Conservation (phyloP, 2,113 vertebrate species). For the Phyllostomus hastatus region DNA sequence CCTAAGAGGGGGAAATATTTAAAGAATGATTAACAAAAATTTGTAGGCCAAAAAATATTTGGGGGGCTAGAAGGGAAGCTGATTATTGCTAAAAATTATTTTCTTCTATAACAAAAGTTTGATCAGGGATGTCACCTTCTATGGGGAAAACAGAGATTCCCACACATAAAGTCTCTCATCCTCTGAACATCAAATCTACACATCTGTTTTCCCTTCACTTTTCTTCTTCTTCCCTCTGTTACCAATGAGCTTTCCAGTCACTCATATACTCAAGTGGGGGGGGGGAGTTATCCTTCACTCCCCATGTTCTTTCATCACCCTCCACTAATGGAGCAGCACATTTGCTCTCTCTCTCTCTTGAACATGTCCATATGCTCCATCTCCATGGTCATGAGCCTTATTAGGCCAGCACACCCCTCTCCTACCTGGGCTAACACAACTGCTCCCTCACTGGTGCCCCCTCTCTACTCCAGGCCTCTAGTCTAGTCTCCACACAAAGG, state of each 20-base stretch:
- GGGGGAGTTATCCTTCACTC: too few relatives aligned
- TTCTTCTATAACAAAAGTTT: neutral
- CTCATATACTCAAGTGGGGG: neutral
- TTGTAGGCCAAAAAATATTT: neutral
- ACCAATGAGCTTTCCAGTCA: neutral
- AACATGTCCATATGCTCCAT: rapidly evolving
- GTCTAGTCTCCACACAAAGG: neutral
- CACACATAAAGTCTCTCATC: neutral
- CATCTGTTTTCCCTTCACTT: neutral
- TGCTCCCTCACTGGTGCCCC: neutral
- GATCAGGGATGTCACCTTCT: neutral
- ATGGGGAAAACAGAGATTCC: neutral
- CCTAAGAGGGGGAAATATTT: neutral
- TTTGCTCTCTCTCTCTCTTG: rapidly evolving
- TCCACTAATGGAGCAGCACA: rapidly evolving
- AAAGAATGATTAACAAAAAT: neutral
- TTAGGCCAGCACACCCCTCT: rapidly evolving
- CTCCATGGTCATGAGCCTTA: neutral
- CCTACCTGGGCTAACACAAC: too few relatives aligned
- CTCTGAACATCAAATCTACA: neutral
- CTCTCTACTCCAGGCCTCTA: neutral
- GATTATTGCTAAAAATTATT: neutral
- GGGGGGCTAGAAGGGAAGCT: neutral
- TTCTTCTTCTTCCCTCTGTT: neutral
- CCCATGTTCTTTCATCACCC: neutral